Evolutionary conservation across 2,888 invertebrate genomes (phyloP), one percentile per base, ranked within the genome.

Genomic region (Pseudanteris insignis): DNA sequence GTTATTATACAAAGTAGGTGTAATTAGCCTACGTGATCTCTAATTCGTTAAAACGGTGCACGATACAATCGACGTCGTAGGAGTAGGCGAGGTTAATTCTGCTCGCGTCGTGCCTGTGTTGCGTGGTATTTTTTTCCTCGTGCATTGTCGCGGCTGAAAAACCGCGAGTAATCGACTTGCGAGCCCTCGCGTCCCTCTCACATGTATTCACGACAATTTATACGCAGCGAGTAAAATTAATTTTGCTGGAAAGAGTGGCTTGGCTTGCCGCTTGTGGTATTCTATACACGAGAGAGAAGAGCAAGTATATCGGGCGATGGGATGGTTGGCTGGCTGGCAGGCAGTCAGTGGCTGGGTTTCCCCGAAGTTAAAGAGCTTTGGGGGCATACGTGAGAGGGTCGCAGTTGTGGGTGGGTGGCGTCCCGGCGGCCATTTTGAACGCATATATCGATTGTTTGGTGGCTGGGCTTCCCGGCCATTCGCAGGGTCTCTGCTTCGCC

Each of bases 361-460:
- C 55, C 70, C 72, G 73, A 73, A 73, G 76, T 76, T 76, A 76
- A 75, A 75, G 77, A 75, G 76, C 74, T 76, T 75, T 73, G 74
- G 74, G 70, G 74, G 75, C 76, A 77, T 76, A 77, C 76, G 75
- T 76, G 76, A 75, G 69, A 57, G 67, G 65, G 64, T 64, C 58
- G 65, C 59, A 57, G 68, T 68, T 67, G 67, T 73, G 75, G 75
- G 76, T 76, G 75, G 77, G 76, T 78, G 75, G 77, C 71, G 75
- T 75, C 74, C 76, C 74, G 79, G 79, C 79, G 77, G 79, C 79
- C 79, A 79, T 79, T 79, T 79, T 79, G 79, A 79, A 79, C 79
- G 79, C 79, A 79, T 79, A 79, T 79, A 79, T 80, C 79, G 79
- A 80, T 79, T 80, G 79, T 80, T 79, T 79, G 79, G 79, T 77